Evolutionary conservation across 64 coral and sea anemone species (phyloP), one percentile per base, ranked within the genome.

Genomic region (Catalaphyllia jardinei): DNA sequence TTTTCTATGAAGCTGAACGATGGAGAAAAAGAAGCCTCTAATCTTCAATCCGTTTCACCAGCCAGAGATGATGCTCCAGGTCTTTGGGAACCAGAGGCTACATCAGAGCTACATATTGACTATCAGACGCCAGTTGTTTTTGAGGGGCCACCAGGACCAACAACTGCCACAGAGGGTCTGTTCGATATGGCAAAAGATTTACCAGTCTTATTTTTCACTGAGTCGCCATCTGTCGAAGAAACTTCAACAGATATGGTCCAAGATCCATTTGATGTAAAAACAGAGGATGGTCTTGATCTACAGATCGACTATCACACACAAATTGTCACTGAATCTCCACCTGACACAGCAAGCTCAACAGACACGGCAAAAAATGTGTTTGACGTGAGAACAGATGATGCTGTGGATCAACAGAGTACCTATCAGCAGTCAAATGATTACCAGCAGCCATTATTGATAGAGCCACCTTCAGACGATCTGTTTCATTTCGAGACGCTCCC

Each of bases 381-480:
- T 55, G 54, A 80, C 33, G 4, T 62, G 15, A 31, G 29, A 80
- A 60, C 55, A 80, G 54, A 80, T 4, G 78, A 80, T 55, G 29
- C 50, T 18, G 25, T 28, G 6, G 55, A 49, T n/a, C 31, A 38
- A 17, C 15, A 82, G 54, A 17, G 29, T 12, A 25, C 55, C 52
- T 60, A 79, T 29, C 15, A 46, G 14, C 55, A 38, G 31, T 10
- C 31, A 85, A 6, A 29, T 15, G 54, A 80, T 31, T 80, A 62
- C 52, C 30, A 25, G 31, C 59, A 83, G 20, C 31, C 31, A 51
- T 11, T 61, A 4, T 24, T 91, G 20, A 86, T 91, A 20, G 52
- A 81, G 13, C 89, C 89, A 62, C 89, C 89, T 38, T 86, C 80
- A 63, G 89, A 91, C 13, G 78, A 91, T 77, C 30, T 91, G 24